Percentiles rank a stretch among this genome's conserved stretches.
Evolutionary conservation across 2,113 vertebrate species (phyloP).

Genomic region (Megaceryle torquata): DNA sequence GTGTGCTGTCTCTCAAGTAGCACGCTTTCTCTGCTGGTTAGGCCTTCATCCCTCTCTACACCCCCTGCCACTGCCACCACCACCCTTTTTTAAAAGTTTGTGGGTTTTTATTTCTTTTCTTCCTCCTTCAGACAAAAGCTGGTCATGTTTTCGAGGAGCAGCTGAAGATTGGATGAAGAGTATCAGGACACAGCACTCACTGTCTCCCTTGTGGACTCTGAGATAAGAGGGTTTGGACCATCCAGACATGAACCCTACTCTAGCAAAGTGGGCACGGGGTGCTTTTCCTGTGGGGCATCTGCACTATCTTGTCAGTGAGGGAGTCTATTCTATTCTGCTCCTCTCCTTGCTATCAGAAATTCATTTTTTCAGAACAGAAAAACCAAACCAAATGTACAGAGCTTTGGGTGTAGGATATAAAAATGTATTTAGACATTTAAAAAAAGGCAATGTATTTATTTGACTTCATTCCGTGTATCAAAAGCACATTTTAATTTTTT

Average conservation of each 20-base stretch:
- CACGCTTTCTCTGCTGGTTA: neutral
- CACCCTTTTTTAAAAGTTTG: neutral
- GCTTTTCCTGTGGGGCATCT: constrained; percentile 70
- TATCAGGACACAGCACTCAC: constrained; percentile 35
- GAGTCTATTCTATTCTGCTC: constrained; percentile 23
- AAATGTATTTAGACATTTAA: constrained; percentile 79
- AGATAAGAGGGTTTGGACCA: constrained; percentile 53
- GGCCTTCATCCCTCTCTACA: neutral
- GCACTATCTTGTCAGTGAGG: constrained; percentile 71
- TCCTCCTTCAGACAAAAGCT: constrained; percentile 72
- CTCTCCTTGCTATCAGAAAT: constrained; percentile 69
- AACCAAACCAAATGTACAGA: constrained; percentile 83
- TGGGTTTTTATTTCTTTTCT: neutral
- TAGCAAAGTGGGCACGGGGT: constrained; percentile 39
- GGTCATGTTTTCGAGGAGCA: constrained; percentile 50
- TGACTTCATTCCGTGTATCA: constrained; percentile 84
- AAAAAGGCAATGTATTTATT: constrained; percentile 83
- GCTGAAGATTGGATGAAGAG: constrained; percentile 68
- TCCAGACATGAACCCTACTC: constrained; percentile 23
- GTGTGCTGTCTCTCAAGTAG: neutral
- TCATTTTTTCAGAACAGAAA: constrained; percentile 53
- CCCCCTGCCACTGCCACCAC: neutral
- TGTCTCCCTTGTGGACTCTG: constrained; percentile 60
- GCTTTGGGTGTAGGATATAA: constrained; percentile 82
- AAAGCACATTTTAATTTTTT: constrained; percentile 83